Evolutionary conservation across 1,140 invertebrate species (phyloP).

Genomic region (Maniola jurtina): DNA sequence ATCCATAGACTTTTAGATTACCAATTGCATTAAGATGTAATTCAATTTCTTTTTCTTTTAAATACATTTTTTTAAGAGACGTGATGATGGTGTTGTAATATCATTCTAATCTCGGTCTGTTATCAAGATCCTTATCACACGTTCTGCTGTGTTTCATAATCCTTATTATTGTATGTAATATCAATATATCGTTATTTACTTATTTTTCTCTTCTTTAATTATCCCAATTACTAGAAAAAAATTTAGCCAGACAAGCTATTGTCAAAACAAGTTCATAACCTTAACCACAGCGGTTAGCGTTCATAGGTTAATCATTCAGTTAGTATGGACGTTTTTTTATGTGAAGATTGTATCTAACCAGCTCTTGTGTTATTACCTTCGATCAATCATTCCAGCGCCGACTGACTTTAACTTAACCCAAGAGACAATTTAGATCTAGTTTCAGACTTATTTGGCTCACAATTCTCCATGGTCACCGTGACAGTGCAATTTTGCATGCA

Average conservation of each 20-base stretch:
- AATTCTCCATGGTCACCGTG: slow-evolving; percentile 21
- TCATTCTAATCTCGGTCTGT: slow-evolving; percentile 1
- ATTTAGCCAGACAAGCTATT: too few species aligned
- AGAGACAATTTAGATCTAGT: background rate
- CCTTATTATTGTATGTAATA: background rate
- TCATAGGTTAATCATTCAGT: too few species aligned
- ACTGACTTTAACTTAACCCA: background rate
- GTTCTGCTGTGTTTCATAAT: background rate
- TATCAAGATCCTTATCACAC: slow-evolving; percentile 21
- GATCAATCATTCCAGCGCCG: too few species aligned
- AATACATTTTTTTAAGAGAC: slow-evolving; percentile 21
- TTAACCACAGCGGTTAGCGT: too few species aligned
- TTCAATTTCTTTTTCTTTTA: slow-evolving; percentile 15
- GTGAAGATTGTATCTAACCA: too few species aligned
- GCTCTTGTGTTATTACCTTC: too few species aligned
- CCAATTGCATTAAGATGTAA: slow-evolving; percentile 15
- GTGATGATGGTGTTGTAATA: slow-evolving; percentile 25
- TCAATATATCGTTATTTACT: background rate
- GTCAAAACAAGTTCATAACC: too few species aligned
- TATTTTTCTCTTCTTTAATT: background rate
- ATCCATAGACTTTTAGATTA: background rate
- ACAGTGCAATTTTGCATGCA: slow-evolving; percentile 32
- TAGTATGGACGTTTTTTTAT: too few species aligned
- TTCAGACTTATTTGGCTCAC: background rate
- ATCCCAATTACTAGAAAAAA: background rate